Base-by-base conservation (phyloP, 2,797 vertebrate genomes). In the Pelobates cultripes region DNA sequence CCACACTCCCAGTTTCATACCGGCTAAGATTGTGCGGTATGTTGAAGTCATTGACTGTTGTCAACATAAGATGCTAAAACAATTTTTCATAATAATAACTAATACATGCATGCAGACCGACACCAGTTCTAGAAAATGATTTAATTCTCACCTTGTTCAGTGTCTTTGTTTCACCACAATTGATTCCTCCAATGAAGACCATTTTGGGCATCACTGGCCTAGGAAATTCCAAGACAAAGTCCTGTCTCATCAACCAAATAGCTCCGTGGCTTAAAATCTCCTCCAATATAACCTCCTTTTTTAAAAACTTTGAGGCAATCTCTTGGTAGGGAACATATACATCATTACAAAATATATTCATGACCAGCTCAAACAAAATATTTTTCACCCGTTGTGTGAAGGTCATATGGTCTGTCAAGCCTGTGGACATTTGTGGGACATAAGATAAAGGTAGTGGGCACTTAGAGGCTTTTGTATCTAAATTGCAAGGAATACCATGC, bases 121-220 rank as follows among this genome's bases (percentile, higher is more conserved):
- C 28, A 28, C 28, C 28, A 28, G 28, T 28, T 28, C 3, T 6
- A 51, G 5, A 51, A 51, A 51, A 51, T 51, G 10, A 6, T 51
- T 51, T 2, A 6, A 51, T 51, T 51, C 47, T 10, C 79, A 95
- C 95, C 86, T 91, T 76, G 14, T 92, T n/a, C 14, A 96, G 87
- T 0, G 89, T 79, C 15, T 91, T 92, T 78, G 61, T 90, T 85
- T 92, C 4, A 0, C 80, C 82, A 77, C 95, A 97, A 88, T 95
- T 95, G 66, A 95, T 92, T 15, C 95, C 96, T 4, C 95, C 95
- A 0, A 95, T 75, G 8, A 91, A 87, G 9, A 95, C 43, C 79
- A 95, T 85, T 47, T 95, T 96, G 4, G 96, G 95, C 95, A 95
- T 96, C 47, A 95, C 79, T 0, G 95, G 95, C 9, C 92, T 91